Conservation (phyloP, 2,113 vertebrate species). For the Athene noctua region DNA sequence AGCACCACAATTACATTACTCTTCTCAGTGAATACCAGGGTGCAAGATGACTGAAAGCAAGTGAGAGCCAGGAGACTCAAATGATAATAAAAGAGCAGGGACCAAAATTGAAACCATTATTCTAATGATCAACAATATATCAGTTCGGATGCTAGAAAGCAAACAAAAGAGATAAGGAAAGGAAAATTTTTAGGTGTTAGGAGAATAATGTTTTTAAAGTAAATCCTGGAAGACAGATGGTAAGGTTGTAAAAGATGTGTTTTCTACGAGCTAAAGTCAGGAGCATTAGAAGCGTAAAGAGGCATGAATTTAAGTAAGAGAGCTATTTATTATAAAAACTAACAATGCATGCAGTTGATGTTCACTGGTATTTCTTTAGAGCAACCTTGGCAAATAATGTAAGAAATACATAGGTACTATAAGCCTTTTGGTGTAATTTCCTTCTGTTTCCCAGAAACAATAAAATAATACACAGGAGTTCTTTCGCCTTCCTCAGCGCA, state of each 20-base stretch:
- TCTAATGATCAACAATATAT: not conserved
- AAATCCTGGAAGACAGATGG: not conserved
- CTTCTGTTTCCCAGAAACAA: constrained; percentile 26
- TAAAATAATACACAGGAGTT: constrained; percentile 22
- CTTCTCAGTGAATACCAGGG: not conserved
- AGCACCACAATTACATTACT: not conserved
- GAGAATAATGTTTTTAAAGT: not conserved
- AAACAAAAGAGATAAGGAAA: not conserved
- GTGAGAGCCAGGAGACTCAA: not conserved
- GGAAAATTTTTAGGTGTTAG: not conserved
- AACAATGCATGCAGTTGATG: not conserved
- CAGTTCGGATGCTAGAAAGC: not conserved
- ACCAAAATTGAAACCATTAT: not conserved
- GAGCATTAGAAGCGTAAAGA: not conserved
- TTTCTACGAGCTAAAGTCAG: not conserved
- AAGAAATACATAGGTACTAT: not conserved
- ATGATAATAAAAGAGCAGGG: not conserved
- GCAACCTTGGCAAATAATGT: not conserved
- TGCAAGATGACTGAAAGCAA: not conserved
- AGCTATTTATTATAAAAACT: constrained; percentile 36
- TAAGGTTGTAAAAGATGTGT: not conserved
- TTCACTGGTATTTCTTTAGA: constrained; percentile 28
- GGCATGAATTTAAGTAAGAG: constrained; percentile 12
- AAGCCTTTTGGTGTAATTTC: constrained; percentile 10
- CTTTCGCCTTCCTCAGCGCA: constrained; percentile 26